phyloP scores from a whole-genome alignment of 2,113 vertebrate species.

The Acanthochromis polyacanthus region DNA sequence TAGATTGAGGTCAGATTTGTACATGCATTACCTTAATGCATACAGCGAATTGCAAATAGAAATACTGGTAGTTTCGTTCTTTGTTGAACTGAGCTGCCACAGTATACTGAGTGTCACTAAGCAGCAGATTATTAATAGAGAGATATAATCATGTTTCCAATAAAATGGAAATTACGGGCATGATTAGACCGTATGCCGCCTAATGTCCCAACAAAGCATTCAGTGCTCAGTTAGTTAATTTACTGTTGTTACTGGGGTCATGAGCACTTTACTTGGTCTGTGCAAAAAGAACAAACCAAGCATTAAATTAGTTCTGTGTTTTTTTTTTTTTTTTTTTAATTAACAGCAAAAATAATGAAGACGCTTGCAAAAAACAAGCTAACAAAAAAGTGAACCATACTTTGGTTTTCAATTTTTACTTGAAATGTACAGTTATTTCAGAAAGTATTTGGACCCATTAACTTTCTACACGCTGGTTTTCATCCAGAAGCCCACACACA shows the following conservation, averaged over 20 bases:
- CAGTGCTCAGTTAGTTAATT: conserved; percentile 15
- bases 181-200: conserved; percentile 18
- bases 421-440: too few species aligned
- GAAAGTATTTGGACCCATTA: too few species aligned
- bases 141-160: conserved; percentile 16
- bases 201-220: background rate
- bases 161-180: conserved; percentile 4
- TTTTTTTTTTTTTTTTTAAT: too few species aligned
- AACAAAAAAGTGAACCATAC: background rate
- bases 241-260: background rate
- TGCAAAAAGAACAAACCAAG: too few species aligned
- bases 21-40: conserved; percentile 14
- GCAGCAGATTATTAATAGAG: conserved; percentile 30
- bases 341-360: background rate
- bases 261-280: background rate
- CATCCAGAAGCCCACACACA: too few species aligned
- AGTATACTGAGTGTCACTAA: conserved; percentile 14
- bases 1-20: conserved; percentile 32
- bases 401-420: background rate
- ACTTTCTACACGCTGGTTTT: too few species aligned
- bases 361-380: background rate
- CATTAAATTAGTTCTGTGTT: too few species aligned
- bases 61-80: conserved; percentile 9
- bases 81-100: conserved; percentile 10
- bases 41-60: background rate